Evolutionary conservation across 2,888 invertebrate species (phyloP), one percentile per base, ranked within the genome.

Genomic region (Perithous albicinctus): DNA sequence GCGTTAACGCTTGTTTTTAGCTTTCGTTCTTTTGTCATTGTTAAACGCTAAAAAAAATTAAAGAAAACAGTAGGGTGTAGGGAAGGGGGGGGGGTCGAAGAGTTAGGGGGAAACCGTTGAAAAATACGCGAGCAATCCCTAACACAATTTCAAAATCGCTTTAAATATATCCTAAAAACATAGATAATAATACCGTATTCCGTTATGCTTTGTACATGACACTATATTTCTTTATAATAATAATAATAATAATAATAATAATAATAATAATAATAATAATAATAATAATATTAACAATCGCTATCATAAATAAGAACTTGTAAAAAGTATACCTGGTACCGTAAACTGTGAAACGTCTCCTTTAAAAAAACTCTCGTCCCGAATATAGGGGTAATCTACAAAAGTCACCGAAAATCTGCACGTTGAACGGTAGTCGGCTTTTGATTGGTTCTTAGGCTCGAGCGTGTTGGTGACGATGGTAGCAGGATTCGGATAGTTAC

Each of bases 301-400:
- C 87, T 91, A 90, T 90, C 87, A 91, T 91, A 91, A 91, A 91
- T 91, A 91, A 90, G 89, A 91, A 89, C 87, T 90, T 89, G 90
- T 89, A 91, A 91, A 90, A 91, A 89, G 87, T 90, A 86, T 91
- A 88, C 87, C 87, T 85, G 87, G 87, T 89, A 90, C 84, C 86
- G 87, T 88, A 85, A 88, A 88, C 85, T 84, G 89, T 84, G 87
- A 87, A 86, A 87, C 83, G 79, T 86, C 84, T 82, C 86, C 85
- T 78, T 90, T 90, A 88, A 90, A 89, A 91, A 90, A 89, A 82
- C 87, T 80, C 75, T 88, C 84, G 79, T 86, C 75, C 74, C 83
- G 85, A 85, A 85, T 86, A 84, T 80, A 85, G 72, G 84, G 83
- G 85, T 84, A 73, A 85, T 89, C 89, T 87, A 90, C 77, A 89